A percentile compares a stretch with the other conserved stretches of the same genome.
These are phyloP conservation scores for Panthera uncia DNA, from an alignment of 2,113 vertebrate genomes.

Conservation along the genomic window DNA sequence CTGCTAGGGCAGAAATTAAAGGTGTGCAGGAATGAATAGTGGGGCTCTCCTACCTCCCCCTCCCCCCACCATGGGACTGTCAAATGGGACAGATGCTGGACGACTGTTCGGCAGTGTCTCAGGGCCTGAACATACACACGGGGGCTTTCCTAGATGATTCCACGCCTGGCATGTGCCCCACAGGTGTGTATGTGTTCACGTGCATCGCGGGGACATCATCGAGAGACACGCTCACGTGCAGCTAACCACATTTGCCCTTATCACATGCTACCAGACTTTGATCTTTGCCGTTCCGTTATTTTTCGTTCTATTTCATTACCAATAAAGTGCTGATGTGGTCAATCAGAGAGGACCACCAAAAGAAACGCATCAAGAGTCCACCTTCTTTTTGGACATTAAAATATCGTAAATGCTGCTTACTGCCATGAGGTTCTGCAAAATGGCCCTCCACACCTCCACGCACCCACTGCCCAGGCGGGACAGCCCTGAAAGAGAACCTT, in stretches of 20 bases:
- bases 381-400: background rate
- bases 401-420: background rate
- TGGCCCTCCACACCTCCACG: background rate
- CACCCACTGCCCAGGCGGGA: rapidly evolving
- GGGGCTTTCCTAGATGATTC: rapidly evolving
- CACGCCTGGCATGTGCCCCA: background rate
- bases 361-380: background rate
- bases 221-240: rapidly evolving
- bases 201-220: background rate
- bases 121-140: rapidly evolving
- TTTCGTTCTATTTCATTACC: background rate
- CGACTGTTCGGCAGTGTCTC: rapidly evolving
- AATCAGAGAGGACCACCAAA: background rate
- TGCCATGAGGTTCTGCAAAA: background rate
- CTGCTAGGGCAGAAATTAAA: background rate
- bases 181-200: rapidly evolving
- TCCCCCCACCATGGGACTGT: background rate
- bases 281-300: background rate
- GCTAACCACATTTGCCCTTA: background rate
- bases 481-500: background rate
- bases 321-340: background rate
- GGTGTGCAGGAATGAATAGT: background rate
- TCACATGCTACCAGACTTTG: background rate
- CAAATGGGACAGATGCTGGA: background rate
- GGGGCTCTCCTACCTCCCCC: background rate